phyloP scores from a whole-genome alignment of 2,888 invertebrate genomes.

The Hyles lineata region DNA sequence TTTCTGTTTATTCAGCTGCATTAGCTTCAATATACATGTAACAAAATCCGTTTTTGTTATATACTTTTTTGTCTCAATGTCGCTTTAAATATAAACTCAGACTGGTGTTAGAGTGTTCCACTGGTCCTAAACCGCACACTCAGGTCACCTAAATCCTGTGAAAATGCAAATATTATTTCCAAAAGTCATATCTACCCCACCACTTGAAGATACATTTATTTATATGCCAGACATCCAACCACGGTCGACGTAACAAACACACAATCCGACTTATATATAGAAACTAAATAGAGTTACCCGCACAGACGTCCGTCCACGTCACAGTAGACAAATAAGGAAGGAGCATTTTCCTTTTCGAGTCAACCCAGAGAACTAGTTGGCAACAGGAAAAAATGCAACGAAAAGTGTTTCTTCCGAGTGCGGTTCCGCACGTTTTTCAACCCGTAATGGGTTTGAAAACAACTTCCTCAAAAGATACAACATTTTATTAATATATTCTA shows the following conservation, averaged over 20 bases:
- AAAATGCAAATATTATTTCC: not conserved
- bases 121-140: too few relatives aligned
- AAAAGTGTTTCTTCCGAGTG: constrained; percentile 22
- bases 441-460: not conserved
- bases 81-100: too few relatives aligned
- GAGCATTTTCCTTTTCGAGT: constrained; percentile 65
- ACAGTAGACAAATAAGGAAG: constrained; percentile 78
- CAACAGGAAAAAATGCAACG: constrained; percentile 31
- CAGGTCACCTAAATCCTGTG: too few relatives aligned
- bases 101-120: too few relatives aligned
- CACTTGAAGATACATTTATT: constrained; percentile 11
- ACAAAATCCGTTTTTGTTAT: too few relatives aligned
- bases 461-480: not conserved
- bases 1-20: too few relatives aligned
- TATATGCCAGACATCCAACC: constrained; percentile 1
- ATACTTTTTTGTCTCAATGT: too few relatives aligned
- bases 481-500: not conserved
- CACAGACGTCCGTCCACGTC: constrained; percentile 55
- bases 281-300: constrained; percentile 21
- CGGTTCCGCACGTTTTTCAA: not conserved
- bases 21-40: too few relatives aligned
- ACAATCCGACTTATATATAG: constrained; percentile 22
- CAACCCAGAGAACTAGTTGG: constrained; percentile 42
- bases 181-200: not conserved
- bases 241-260: constrained; percentile 14